Percentiles rank a stretch among this genome's conserved stretches.
Conservation (phyloP, 2,797 vertebrate genomes). For the Pangasius macronema region DNA sequence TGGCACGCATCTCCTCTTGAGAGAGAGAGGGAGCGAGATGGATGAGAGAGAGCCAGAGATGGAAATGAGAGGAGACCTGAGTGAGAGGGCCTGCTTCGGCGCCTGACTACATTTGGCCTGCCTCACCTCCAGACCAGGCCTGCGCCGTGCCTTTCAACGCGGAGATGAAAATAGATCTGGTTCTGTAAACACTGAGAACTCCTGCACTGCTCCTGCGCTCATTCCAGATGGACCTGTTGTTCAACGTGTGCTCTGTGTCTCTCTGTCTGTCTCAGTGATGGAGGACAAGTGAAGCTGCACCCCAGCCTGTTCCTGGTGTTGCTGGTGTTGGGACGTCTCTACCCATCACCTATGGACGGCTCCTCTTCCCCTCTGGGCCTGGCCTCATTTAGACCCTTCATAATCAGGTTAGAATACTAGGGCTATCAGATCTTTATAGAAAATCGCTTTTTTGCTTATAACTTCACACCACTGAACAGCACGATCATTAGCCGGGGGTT, state of each 20-base stretch:
- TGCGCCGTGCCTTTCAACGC: background rate
- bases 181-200: conserved; percentile 34
- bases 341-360: conserved; percentile 96
- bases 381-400: conserved; percentile 86
- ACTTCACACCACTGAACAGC: background rate
- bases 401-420: conserved; percentile 81
- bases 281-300: conserved; percentile 81
- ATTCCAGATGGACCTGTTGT: conserved; percentile 1
- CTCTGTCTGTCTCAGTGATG: conserved; percentile 64
- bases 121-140: conserved; percentile 4
- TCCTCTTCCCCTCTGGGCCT: conserved; percentile 84
- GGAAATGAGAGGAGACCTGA: conserved; percentile 25
- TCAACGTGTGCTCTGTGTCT: background rate
- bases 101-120: conserved; percentile 34
- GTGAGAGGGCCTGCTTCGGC: conserved; percentile 18
- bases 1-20: conserved; percentile 66
- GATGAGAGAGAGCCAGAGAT: conserved; percentile 42
- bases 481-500: background rate
- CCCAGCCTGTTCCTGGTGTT: conserved; percentile 91
- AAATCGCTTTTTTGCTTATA: background rate
- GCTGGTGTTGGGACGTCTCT: conserved; percentile 89
- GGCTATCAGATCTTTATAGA: background rate
- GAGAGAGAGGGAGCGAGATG: conserved; percentile 51
- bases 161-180: conserved; percentile 29
- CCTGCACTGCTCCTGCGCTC: conserved; percentile 1